phyloP scores from a whole-genome alignment of 2,797 vertebrate genomes.

The Oreortyx pictus region DNA sequence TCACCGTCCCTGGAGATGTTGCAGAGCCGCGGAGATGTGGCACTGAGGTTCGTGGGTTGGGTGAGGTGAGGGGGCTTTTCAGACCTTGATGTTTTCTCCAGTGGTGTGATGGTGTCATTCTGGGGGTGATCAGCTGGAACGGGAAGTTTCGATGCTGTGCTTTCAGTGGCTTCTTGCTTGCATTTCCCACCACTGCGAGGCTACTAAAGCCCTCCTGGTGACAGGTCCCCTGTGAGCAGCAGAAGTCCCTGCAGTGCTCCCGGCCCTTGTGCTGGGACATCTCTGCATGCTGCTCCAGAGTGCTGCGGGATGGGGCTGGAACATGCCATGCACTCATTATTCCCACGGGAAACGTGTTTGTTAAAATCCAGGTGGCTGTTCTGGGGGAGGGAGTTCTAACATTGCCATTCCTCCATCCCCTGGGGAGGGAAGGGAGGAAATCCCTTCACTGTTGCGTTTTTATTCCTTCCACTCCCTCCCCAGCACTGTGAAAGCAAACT shows the following conservation, averaged over 20 bases:
- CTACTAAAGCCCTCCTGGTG: not conserved
- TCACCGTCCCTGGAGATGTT: not conserved
- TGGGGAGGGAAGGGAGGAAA: not conserved
- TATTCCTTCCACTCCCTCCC: not conserved
- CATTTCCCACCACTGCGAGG: accelerated
- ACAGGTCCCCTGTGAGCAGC: accelerated
- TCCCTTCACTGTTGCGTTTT: not conserved
- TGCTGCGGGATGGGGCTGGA: accelerated
- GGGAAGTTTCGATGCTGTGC: accelerated
- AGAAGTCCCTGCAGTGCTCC: not conserved
- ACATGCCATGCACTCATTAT: accelerated
- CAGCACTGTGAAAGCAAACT: not conserved
- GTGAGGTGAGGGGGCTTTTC: not conserved
- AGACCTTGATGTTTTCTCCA: not conserved
- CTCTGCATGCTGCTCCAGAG: accelerated
- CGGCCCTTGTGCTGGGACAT: not conserved
- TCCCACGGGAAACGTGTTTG: accelerated
- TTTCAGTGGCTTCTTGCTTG: not conserved
- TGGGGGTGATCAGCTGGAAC: not conserved
- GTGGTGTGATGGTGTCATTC: not conserved
- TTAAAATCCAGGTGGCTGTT: not conserved
- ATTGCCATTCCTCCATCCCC: not conserved
- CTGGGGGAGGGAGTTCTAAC: not conserved
- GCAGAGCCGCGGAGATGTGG: not conserved
- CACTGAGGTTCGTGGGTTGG: not conserved